Conservation (phyloP, 2,797 vertebrate species). For the Pampus argenteus region DNA sequence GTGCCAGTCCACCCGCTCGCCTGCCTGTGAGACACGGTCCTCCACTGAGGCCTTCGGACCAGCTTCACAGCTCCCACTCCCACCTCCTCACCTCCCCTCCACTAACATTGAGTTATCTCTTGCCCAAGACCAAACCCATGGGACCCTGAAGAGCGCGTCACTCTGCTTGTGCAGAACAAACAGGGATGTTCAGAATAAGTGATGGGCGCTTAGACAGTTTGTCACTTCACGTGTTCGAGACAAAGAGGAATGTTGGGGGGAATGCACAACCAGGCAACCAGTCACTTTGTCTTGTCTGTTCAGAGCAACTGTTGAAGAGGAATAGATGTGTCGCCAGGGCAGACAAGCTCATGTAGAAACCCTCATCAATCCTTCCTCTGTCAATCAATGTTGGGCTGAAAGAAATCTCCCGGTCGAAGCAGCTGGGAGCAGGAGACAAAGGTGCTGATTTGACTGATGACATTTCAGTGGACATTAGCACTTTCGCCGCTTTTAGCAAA, state of each 20-base stretch:
- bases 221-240: slow-evolving; percentile 51
- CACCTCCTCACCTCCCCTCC: slow-evolving; percentile 37
- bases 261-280: slow-evolving; percentile 32
- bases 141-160: slow-evolving; percentile 38
- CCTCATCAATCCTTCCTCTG: slow-evolving; percentile 70
- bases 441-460: slow-evolving; percentile 81
- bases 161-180: slow-evolving; percentile 23
- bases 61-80: slow-evolving; percentile 35
- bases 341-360: slow-evolving; percentile 49
- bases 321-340: slow-evolving; percentile 58
- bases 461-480: slow-evolving; percentile 77
- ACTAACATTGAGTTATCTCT: slow-evolving; percentile 51
- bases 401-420: slow-evolving; percentile 54
- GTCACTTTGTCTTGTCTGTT: slow-evolving; percentile 61
- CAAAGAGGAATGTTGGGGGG: slow-evolving; percentile 51
- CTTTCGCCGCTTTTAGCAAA: slow-evolving; percentile 60
- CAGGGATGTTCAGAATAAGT: slow-evolving; percentile 43
- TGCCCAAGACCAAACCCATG: slow-evolving; percentile 38
- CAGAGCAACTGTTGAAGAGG: slow-evolving; percentile 49
- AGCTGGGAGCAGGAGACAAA: slow-evolving; percentile 60
- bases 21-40: slow-evolving; percentile 45
- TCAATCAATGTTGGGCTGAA: slow-evolving; percentile 75
- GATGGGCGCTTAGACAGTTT: slow-evolving; percentile 45
- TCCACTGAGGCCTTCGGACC: slow-evolving; percentile 52
- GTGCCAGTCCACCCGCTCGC: slow-evolving; percentile 73